Base-by-base conservation (phyloP, 1,140 invertebrate genomes). In the Nebria ingens region DNA sequence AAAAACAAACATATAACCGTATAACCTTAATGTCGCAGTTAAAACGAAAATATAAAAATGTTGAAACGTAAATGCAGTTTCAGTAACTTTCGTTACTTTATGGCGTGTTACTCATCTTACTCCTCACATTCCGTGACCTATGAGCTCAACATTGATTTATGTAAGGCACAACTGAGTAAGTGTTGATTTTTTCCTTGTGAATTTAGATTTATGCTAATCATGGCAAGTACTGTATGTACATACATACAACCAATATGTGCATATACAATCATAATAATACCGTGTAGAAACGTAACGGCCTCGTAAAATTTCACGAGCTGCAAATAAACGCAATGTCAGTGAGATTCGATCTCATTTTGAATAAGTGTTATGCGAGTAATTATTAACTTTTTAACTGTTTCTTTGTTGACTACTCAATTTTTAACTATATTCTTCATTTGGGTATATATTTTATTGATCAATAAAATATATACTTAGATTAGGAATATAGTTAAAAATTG, bases 191-290 rank as follows among this genome's bases (percentile, higher is more conserved):
- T 45, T 12, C n/a, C n/a, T n/a, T n/a, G 6, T 45, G 40, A 45
- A 45, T 45, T 45, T 45, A 45, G 40, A 45, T 45, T 45, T 45
- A 45, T 45, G 40, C 17, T 12, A 45, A 45, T 45, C 6, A 9
- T 45, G 40, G 9, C 40, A 11, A 12, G 40, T 45, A 45, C n/a
- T n/a, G n/a, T n/a, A n/a, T n/a, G n/a, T n/a, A n/a, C n/a, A n/a
- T n/a, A n/a, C n/a, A n/a, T n/a, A n/a, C n/a, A 11, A 45, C 3
- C 40, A 45, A 45, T 4, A 17, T 6, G 40, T 45, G 40, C 15
- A 45, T 17, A 45, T n/a, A n/a, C n/a, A n/a, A n/a, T n/a, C n/a
- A n/a, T n/a, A n/a, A n/a, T n/a, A n/a, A 45, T 45, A 45, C 17
- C 3, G 40, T 45, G 40, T 17, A 12, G n/a, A 4, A 9, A 17